Percentiles rank a stretch among this genome's conserved stretches.
phyloP scores from a whole-genome alignment of 1,140 invertebrate species.

The Procambarus clarkii region DNA sequence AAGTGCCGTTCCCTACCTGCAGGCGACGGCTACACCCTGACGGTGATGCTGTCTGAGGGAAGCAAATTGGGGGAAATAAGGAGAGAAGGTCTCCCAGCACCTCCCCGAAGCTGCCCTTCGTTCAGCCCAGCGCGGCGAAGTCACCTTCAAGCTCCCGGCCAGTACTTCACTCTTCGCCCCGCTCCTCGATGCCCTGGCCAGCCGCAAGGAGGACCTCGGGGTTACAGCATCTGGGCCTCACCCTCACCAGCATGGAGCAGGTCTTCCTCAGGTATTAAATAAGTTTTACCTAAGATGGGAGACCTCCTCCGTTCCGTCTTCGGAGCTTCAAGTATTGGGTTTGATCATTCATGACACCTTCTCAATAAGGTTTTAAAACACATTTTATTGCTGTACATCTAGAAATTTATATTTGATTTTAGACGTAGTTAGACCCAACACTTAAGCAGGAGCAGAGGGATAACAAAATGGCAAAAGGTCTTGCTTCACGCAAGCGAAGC shows the following conservation, averaged over 20 bases:
- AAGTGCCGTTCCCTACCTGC: not conserved
- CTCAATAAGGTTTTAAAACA: too few relatives aligned
- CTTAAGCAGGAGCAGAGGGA: too few relatives aligned
- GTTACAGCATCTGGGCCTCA: constrained; percentile 77
- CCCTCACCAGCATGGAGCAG: constrained; percentile 79
- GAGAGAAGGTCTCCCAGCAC: constrained; percentile 2
- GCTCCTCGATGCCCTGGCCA: constrained; percentile 57
- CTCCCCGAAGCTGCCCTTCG: constrained; percentile 27
- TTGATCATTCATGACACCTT: too few relatives aligned
- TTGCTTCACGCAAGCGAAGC: too few relatives aligned
- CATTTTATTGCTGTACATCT: too few relatives aligned
- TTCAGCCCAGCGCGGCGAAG: constrained; percentile 29
- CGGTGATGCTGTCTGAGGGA: constrained; percentile 33
- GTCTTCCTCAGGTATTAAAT: constrained; percentile 77
- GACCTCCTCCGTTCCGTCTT: too few relatives aligned
- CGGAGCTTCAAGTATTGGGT: too few relatives aligned
- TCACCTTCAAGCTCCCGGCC: constrained; percentile 54
- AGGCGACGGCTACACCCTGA: constrained; percentile 70
- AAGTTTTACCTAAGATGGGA: too few relatives aligned
- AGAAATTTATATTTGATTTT: too few relatives aligned
- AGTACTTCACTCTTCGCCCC: constrained; percentile 29
- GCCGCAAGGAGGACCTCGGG: constrained; percentile 72
- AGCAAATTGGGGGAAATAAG: constrained; percentile 19
- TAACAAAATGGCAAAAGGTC: too few relatives aligned
- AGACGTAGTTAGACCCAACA: too few relatives aligned